Conservation (phyloP, 2,113 vertebrate genomes). For the Colossoma macropomum region DNA sequence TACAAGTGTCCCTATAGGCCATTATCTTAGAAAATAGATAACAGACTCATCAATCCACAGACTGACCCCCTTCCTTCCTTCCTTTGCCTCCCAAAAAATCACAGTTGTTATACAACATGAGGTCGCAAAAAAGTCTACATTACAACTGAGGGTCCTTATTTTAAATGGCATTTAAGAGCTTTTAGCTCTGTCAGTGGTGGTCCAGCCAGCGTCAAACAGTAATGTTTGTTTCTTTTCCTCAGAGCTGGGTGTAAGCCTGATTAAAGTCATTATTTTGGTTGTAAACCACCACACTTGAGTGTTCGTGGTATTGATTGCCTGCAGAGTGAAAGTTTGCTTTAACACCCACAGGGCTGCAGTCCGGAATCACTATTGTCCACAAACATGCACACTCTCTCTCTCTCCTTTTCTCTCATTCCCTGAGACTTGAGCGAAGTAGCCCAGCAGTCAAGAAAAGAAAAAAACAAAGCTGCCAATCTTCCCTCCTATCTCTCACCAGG, state of each 20-base stretch:
- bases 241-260: constrained; percentile 49
- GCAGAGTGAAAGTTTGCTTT: constrained; percentile 59
- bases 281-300: constrained; percentile 58
- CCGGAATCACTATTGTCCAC: constrained; percentile 50
- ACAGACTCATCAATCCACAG: background rate
- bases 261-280: constrained; percentile 61
- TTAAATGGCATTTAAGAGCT: constrained; percentile 1
- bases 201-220: constrained; percentile 7
- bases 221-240: constrained; percentile 49
- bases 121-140: constrained; percentile 5
- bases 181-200: constrained; percentile 35
- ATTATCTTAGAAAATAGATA: background rate
- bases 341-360: constrained; percentile 52
- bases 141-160: constrained; percentile 2
- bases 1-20: no score
- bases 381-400: constrained; percentile 12
- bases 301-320: constrained; percentile 56
- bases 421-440: constrained; percentile 40
- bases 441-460: constrained; percentile 29
- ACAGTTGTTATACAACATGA: constrained; percentile 10
- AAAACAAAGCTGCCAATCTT: constrained; percentile 35
- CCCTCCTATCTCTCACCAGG: constrained; percentile 41
- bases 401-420: constrained; percentile 16
- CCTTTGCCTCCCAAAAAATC: background rate
- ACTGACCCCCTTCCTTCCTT: background rate